Evolutionary conservation across 2,888 invertebrate species (phyloP), one percentile per base, ranked within the genome.

Genomic region (Temnothorax ravouxi): DNA sequence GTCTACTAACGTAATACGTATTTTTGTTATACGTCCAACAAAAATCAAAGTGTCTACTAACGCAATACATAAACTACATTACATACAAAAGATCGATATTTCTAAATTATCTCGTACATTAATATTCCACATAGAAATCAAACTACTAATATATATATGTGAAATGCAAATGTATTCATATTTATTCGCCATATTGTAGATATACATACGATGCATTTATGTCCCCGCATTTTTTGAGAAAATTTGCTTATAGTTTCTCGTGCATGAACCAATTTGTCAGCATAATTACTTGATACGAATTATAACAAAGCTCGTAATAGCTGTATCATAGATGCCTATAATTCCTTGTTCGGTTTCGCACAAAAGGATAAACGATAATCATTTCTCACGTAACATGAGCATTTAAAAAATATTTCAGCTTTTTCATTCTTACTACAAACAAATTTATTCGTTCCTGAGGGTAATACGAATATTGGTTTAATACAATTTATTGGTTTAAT

Each of bases 1-100:
- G n/a, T 69, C 29, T 69, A 50, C 6, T n/a, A 34, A 69, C 13
- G 3, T n/a, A 52, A 21, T 54, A 71, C 9, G 11, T 62, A 71
- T 54, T 69, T 29, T 18, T 50, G 9, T 50, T 50, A n/a, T n/a
- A 52, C 3, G 13, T 15, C 18, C 52, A 69, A 52, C n/a, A 13
- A 69, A 50, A 69, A 29, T 52, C 13, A 13, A 34, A 71, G 21
- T 38, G 4, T 69, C 15, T 44, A 47, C 47, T 47, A 15, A 47
- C 15, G 5, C 6, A 71, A 15, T 21, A 54, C 2, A 54, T 18
- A 67, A 44, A 29, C 6, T 66, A 21, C n/a, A n/a, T 61, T 66
- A 21, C n/a, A n/a, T 61, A 50, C 4, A 15, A 54, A 34, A n/a
- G 13, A 25, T 56, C 25, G 8, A 41, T 9, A 4, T 47, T 52